Percentiles rank a stretch among this genome's conserved stretches.
phyloP scores from a whole-genome alignment of 92 coral and sea anemone species.

The Zoanthus sansibaricus region DNA sequence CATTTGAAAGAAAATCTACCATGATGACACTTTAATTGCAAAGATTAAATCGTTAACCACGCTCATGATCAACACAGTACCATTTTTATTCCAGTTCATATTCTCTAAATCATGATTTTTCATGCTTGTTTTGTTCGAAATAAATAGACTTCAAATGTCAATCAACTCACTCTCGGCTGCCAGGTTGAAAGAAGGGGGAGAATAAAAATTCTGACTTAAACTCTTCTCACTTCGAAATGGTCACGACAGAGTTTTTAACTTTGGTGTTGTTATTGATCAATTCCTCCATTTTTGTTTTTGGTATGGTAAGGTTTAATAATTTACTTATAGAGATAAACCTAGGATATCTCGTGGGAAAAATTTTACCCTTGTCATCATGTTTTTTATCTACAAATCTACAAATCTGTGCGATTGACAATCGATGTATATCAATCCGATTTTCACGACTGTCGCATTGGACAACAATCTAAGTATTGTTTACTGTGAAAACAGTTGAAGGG shows the following conservation, averaged over 20 bases:
- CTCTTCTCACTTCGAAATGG: neutral
- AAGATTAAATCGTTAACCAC: constrained; percentile 25
- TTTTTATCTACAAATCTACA: neutral
- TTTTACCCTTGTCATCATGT: constrained; percentile 38
- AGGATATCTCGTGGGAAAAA: constrained; percentile 46
- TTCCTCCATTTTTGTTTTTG: constrained; percentile 16
- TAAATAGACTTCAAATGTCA: neutral
- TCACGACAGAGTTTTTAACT: constrained; percentile 2
- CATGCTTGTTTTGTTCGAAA: neutral
- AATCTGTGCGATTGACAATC: constrained; percentile 26
- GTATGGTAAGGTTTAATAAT: constrained; percentile 15
- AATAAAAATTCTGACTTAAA: neutral
- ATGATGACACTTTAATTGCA: constrained; percentile 42
- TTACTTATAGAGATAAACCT: constrained; percentile 39
- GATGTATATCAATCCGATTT: constrained; percentile 38
- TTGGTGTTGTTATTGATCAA: neutral
- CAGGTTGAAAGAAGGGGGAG: neutral
- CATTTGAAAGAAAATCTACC: constrained; percentile 9
- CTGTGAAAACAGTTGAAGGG: constrained; percentile 22
- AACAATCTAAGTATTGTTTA: constrained; percentile 50
- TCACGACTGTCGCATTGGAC: constrained; percentile 29
- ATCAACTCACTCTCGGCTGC: neutral
- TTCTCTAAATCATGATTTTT: neutral
- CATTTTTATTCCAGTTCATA: constrained; percentile 13
- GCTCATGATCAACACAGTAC: constrained; percentile 21